Evolutionary conservation across 2,797 vertebrate genomes (phyloP).

Genomic region (Aulostomus chinensis): DNA sequence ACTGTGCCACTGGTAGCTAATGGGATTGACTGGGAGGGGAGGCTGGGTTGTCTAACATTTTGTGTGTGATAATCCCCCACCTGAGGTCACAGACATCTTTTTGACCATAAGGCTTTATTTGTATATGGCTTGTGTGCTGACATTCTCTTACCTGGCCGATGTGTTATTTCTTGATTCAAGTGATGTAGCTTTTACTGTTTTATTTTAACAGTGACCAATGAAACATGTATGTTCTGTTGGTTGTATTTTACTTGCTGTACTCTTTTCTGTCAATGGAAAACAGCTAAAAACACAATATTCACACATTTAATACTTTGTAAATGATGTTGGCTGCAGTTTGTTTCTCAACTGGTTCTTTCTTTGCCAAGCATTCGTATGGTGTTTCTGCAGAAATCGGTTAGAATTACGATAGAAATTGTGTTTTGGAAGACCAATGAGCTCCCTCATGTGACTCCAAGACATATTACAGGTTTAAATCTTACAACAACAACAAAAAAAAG

Average conservation of each 20-base stretch:
- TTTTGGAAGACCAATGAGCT: no score
- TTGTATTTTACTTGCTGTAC: neutral
- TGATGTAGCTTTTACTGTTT: neutral
- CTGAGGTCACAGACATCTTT: slow-evolving; percentile 23
- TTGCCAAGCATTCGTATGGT: no score
- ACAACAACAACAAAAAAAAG: no score
- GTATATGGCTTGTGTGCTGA: slow-evolving; percentile 20
- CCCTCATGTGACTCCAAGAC: no score
- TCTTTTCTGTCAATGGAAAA: no score
- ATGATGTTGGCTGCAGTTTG: no score
- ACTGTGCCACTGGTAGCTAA: slow-evolving; percentile 54
- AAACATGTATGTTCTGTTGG: neutral
- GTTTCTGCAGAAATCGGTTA: no score
- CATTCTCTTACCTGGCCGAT: slow-evolving; percentile 11
- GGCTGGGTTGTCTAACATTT: slow-evolving; percentile 25
- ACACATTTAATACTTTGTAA: no score
- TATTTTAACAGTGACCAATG: neutral
- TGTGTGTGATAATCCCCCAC: slow-evolving; percentile 24
- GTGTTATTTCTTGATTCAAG: slow-evolving; percentile 9
- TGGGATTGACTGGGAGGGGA: slow-evolving; percentile 63
- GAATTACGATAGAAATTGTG: no score
- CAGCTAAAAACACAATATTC: no score
- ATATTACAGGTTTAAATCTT: no score
- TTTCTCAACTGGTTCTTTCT: no score
- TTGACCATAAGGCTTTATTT: slow-evolving; percentile 14